phyloP scores from a whole-genome alignment of 2,888 invertebrate genomes.

The Tenthredo livida region DNA sequence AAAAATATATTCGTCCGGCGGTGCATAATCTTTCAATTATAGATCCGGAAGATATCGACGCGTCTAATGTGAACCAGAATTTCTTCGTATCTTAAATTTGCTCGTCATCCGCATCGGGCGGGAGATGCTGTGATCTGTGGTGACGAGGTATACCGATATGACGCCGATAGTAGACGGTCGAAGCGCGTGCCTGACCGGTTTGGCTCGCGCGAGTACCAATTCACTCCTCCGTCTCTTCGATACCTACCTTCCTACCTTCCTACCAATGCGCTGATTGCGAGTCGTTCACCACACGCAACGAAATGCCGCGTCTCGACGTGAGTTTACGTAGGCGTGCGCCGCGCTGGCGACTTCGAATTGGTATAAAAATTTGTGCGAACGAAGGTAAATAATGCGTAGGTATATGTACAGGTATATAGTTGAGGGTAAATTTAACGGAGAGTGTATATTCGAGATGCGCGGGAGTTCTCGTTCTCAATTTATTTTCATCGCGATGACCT shows the following conservation, averaged over 20 bases:
- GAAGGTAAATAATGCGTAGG: constrained; percentile 1
- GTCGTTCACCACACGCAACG: constrained; percentile 1
- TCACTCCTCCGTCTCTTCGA: constrained; percentile 14
- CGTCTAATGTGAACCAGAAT: not conserved
- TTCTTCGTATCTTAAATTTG: not conserved
- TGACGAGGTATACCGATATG: constrained; percentile 24
- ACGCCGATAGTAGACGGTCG: constrained; percentile 57
- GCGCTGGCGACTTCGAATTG: not conserved
- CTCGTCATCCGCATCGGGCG: not conserved
- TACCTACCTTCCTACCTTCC: not conserved
- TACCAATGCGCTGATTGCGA: not conserved
- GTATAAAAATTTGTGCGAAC: not conserved
- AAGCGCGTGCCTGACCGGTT: constrained; percentile 74
- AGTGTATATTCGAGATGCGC: constrained; percentile 9
- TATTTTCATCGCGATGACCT: constrained; percentile 50
- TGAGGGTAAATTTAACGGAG: not conserved
- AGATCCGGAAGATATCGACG: not conserved
- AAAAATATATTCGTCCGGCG: too few relatives aligned
- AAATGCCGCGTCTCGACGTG: not conserved
- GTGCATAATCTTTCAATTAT: too few relatives aligned
- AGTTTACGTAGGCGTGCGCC: not conserved
- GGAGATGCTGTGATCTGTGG: not conserved
- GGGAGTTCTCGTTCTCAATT: constrained; percentile 44
- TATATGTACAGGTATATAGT: not conserved
- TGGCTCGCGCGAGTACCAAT: constrained; percentile 66